Conservation (phyloP, 2,113 vertebrate species). For the Gymnarchus niloticus region DNA sequence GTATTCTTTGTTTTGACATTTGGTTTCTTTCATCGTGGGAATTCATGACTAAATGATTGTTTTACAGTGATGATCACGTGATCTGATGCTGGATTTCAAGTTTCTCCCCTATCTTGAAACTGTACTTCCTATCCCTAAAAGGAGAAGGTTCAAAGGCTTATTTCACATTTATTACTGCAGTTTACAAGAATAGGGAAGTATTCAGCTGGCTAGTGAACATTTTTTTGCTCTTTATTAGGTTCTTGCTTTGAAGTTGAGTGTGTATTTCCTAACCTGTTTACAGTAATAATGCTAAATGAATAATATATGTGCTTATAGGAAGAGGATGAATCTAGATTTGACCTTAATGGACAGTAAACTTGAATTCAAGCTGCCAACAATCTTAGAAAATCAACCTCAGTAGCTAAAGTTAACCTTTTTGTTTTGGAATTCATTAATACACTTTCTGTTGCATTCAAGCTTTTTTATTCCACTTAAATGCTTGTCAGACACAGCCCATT, state of each 20-base stretch:
- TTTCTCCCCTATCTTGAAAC: not conserved
- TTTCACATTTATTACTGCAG: no score
- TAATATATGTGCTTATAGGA: not conserved
- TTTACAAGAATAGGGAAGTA: constrained; percentile 7
- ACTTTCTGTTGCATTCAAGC: not conserved
- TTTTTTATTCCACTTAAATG: not conserved
- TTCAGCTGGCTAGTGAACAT: not conserved
- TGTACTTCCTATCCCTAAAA: not conserved
- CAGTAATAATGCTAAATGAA: not conserved
- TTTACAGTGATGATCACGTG: not conserved
- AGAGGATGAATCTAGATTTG: not conserved
- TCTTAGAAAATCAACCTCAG: no score
- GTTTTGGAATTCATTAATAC: not conserved
- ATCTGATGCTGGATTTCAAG: not conserved
- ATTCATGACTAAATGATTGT: not conserved
- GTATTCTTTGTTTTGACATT: not conserved
- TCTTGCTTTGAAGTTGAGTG: not conserved
- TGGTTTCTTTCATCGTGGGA: not conserved
- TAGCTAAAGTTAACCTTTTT: not conserved
- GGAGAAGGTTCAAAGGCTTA: not conserved
- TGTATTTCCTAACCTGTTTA: not conserved
- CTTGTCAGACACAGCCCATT: not conserved
- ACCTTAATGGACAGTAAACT: not conserved
- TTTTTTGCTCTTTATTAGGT: not conserved
- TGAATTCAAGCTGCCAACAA: no score